phyloP scores from a whole-genome alignment of 1,140 invertebrate genomes.

The Teleogryllus occipitalis region DNA sequence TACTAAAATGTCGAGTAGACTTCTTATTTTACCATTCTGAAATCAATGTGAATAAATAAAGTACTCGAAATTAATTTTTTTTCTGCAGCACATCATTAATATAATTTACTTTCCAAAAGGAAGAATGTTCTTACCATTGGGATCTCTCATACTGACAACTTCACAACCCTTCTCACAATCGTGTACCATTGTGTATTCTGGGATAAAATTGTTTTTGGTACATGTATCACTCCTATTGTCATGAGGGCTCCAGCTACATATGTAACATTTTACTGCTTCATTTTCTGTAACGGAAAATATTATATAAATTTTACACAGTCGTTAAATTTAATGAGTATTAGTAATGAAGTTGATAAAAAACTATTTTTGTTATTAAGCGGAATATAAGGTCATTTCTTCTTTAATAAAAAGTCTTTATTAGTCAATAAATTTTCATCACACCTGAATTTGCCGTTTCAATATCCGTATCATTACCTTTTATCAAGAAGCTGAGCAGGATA shows the following conservation, averaged over 20 bases:
- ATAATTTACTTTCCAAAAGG: too few relatives aligned
- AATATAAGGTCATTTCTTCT: too few relatives aligned
- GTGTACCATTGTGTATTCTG: constrained; percentile 6
- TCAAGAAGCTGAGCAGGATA: background rate
- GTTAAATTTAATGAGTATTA: too few relatives aligned
- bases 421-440: too few relatives aligned
- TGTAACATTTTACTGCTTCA: constrained; percentile 18
- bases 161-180: constrained; percentile 17
- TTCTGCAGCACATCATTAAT: too few relatives aligned
- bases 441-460: background rate
- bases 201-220: constrained; percentile 12
- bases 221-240: constrained; percentile 15
- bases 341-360: too few relatives aligned
- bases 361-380: background rate
- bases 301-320: background rate
- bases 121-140: constrained; percentile 12
- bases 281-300: background rate
- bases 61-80: too few relatives aligned
- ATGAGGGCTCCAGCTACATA: constrained; percentile 17
- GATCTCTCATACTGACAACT: constrained; percentile 12
- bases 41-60: too few relatives aligned
- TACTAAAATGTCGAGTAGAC: too few relatives aligned
- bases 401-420: too few relatives aligned
- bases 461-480: background rate
- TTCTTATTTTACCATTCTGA: too few relatives aligned